A percentile compares a stretch with the other conserved stretches of the same genome.
These are phyloP conservation scores for Hippopotamyrus pictus DNA, from an alignment of 2,797 vertebrate species.

Conservation along the genomic window DNA sequence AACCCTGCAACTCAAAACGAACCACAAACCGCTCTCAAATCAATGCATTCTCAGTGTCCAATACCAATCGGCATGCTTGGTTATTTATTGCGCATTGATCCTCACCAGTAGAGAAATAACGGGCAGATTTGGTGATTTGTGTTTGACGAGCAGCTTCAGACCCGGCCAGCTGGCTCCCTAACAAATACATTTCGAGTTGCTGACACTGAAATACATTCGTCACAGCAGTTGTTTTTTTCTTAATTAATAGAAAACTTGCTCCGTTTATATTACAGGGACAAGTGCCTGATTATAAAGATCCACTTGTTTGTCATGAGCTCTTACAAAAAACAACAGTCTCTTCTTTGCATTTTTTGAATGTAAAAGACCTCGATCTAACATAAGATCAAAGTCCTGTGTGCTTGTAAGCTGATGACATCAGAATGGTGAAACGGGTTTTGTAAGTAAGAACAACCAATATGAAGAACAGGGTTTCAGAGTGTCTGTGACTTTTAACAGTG, in stretches of 20 bases:
- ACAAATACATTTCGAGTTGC: not conserved
- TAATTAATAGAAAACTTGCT: not conserved
- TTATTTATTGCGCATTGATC: not conserved
- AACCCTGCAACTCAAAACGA: not conserved
- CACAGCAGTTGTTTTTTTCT: not conserved
- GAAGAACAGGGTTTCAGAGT: not conserved
- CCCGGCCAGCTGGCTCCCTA: not conserved
- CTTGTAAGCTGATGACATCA: not conserved
- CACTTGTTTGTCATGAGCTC: not conserved
- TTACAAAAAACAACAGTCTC: not conserved
- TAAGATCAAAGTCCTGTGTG: not conserved
- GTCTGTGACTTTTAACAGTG: not conserved
- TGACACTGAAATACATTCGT: not conserved
- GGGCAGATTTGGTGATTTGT: not conserved
- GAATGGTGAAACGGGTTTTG: not conserved
- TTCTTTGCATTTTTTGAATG: not conserved
- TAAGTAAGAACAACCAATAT: not conserved
- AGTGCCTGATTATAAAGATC: not conserved
- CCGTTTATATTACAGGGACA: not conserved
- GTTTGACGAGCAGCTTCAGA: not conserved
- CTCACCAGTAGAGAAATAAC: not conserved
- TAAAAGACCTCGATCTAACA: not conserved
- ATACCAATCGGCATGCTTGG: not conserved
- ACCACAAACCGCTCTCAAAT: not conserved
- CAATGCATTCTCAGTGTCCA: not conserved